phyloP scores from a whole-genome alignment of 2,888 invertebrate species.

The Oxycera nigricornis region DNA sequence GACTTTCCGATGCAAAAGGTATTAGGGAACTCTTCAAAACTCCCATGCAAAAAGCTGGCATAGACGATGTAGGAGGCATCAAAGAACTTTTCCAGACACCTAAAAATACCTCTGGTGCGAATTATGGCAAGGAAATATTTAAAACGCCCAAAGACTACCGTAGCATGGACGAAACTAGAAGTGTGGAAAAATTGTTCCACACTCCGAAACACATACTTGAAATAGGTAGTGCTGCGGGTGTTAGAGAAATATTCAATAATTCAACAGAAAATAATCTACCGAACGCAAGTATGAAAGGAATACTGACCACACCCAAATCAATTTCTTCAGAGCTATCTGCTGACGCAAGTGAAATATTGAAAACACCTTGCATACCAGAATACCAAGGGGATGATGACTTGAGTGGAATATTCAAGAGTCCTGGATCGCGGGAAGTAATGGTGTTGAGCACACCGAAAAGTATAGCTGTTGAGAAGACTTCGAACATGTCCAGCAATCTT shows the following conservation, averaged over 20 bases:
- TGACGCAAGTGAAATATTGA: constrained; percentile 15
- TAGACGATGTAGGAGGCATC: constrained; percentile 49
- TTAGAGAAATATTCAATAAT: constrained; percentile 35
- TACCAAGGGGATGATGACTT: background rate
- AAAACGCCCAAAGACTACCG: constrained; percentile 9
- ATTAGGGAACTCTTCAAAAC: constrained; percentile 33
- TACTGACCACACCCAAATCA: constrained; percentile 53
- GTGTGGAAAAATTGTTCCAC: constrained; percentile 20
- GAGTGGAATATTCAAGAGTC: constrained; percentile 56
- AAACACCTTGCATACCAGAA: constrained; percentile 12
- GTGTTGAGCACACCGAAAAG: constrained; percentile 56
- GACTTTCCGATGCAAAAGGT: background rate
- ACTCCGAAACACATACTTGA: background rate
- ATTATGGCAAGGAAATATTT: constrained; percentile 34
- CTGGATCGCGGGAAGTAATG: constrained; percentile 57
- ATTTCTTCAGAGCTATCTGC: background rate
- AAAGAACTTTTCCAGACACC: constrained; percentile 56
- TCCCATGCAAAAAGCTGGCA: background rate
- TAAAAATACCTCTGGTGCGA: constrained; percentile 13
- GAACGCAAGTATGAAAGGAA: constrained; percentile 52
- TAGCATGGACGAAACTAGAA: background rate
- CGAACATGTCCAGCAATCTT: constrained; percentile 41
- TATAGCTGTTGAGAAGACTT: constrained; percentile 52
- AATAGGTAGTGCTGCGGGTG: background rate
- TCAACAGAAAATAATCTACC: background rate